Base-by-base conservation (phyloP, 2,113 vertebrate genomes). In the Xyrauchen texanus region DNA sequence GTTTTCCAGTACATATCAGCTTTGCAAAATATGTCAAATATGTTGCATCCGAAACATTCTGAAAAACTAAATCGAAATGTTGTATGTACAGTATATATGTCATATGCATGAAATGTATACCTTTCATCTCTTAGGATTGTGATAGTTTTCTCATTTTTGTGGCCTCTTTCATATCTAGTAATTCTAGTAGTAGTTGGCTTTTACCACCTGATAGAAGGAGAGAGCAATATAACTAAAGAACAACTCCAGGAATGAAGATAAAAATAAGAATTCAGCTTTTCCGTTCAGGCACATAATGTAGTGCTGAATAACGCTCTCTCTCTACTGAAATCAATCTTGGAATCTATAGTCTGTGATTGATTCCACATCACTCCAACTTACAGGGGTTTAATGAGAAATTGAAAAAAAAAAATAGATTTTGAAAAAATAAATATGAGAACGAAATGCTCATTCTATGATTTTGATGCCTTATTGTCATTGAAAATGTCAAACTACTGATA, bases 201-300 rank as follows among this genome's bases (percentile, higher is more conserved):
- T 66, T 68, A 64, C 10, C 68, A 68, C 62, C 52, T 8, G 68
- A 68, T 68, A 69, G 62, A 73, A 61, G 79, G 74, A 7, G 61
- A 79, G 42, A 21, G 68, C 81, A 80, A 12, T 76, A 66, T 52
- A 66, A 57, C 11, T 78, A 68, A 87, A 91, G 91, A 90, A 83
- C 65, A 85, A 81, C 82, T 84, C 87, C 88, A 88, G 88, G 88
- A 94, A 91, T 93, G 93, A 90, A 85, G 72, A 34, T 34, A 34
- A 34, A 34, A 34, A 94, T 93, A 92, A 94, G 87, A 94, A 94
- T 92, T 92, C 88, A 88, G 85, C 89, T 92, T 81, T 93, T 90
- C 87, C 92, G 86, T 93, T 91, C 88, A 86, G 65, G 75, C 88
- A 81, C 81, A 90, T 94, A 94, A 89, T 87, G 77, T 84, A 69